Evolutionary conservation across 2,113 vertebrate species (phyloP), one percentile per base, ranked within the genome.

Genomic region (Xiphophorus couchianus): DNA sequence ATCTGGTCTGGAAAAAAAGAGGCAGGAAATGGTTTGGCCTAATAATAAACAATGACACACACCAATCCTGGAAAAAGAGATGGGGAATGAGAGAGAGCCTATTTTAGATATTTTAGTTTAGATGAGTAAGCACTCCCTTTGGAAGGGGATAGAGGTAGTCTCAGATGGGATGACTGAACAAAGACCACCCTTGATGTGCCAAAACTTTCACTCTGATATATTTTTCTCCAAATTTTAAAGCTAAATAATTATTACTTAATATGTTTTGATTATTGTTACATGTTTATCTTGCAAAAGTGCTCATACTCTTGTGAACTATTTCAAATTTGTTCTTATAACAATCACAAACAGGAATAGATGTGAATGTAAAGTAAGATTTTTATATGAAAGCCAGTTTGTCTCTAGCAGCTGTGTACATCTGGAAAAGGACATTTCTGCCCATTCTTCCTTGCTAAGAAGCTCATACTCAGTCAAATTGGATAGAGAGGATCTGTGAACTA

Each of bases 21-120:
- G 89, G 66, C 88, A 91, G 91, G 91, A 91, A 92, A 84, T 84
- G 74, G 88, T 84, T 58, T 72, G 82, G 88, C 86, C 91, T 91
- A 88, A 91, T 90, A 91, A 91, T 91, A 91, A 92, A 92, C 90
- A 93, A 89, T 91, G 90, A 89, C 88, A 90, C 88, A 75, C 79
- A 84, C 72, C 63, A 22, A 90, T 88, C 86, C 75, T 44, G 7
- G 80, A 82, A 76, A 85, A 70, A 77, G 83, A 85, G 83, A 84
- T 76, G 84, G 69, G 74, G 66, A 85, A 90, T 84, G 84, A 81
- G 81, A 80, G 81, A 86, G 75, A 80, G 83, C 80, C 78, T 92
- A 86, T 93, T 93, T 91, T 84, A 84, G 87, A 82, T 73, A 67
- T 68, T 78, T 67, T 60, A 73, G 78, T 85, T 82, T 75, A 82